A percentile compares a stretch with the other conserved stretches of the same genome.
Evolutionary conservation across 2,797 vertebrate species (phyloP).

Genomic region (Neosilurus hyrtlii): DNA sequence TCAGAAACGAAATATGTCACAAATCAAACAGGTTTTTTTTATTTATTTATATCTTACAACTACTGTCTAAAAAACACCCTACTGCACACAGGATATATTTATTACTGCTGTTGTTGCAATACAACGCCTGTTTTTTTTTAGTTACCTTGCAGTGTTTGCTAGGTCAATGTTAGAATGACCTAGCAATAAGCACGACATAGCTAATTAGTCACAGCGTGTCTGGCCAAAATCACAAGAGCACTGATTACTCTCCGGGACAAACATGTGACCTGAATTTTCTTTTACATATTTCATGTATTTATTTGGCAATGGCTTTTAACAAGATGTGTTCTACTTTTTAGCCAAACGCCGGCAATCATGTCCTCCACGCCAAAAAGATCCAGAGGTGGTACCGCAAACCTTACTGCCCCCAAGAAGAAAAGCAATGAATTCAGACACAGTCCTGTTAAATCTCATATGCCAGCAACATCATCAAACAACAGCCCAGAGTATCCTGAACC

Average conservation of each 20-base stretch:
- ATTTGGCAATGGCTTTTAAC: not conserved
- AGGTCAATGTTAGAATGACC: not conserved
- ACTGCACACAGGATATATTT: too few species aligned
- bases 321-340: conserved; percentile 26
- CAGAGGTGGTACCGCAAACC: conserved; percentile 25
- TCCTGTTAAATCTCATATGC: conserved; percentile 12
- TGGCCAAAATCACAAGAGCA: not conserved
- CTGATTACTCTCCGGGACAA: not conserved
- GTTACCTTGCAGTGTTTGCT: not conserved
- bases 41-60: too few species aligned
- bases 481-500: conserved; percentile 2
- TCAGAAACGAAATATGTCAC: not conserved
- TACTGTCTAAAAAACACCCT: too few species aligned
- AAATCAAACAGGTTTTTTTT: not conserved
- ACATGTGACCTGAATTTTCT: not conserved
- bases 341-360: conserved; percentile 30
- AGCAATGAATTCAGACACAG: not conserved
- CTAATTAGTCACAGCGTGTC: not conserved
- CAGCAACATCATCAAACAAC: not conserved
- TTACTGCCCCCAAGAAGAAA: not conserved
- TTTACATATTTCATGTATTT: not conserved
- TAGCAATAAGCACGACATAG: not conserved
- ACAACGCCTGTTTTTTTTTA: not conserved
- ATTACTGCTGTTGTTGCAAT: not conserved
- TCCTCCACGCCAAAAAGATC: conserved; percentile 41